Evolutionary conservation across 2,113 vertebrate genomes (phyloP), one percentile per base, ranked within the genome.

Genomic region (Etia nguti): DNA sequence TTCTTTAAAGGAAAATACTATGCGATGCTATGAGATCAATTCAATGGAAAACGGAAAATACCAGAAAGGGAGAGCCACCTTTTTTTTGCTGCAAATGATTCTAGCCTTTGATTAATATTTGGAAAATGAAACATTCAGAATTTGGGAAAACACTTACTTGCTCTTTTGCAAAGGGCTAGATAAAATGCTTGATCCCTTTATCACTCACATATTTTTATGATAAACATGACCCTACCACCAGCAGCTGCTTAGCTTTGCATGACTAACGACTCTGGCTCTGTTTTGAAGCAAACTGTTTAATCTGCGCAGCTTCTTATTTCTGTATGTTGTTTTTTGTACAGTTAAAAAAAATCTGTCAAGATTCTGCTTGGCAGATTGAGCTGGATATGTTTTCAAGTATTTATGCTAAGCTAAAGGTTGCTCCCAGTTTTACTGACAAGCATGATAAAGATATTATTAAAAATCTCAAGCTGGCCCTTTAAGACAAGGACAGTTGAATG

Each of bases 171-270:
- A 52, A 22, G 12, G 0, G 7, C 29, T 50, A 48, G 18, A 38
- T 26, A 9, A 81, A 75, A 12, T 31, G 10, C 43, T 75, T 10
- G 55, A 80, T 59, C 29, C 15, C 36, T 29, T 16, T 80, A n/a
- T 81, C 36, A 52, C 73, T 6, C 41, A n/a, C 38, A 46, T 20
- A 46, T 59, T 8, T 59, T 31, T 46, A 60, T 31, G 55, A 41
- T 59, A 46, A 48, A n/a, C 24, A 48, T 46, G 41, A 46, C 38
- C 0, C 18, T 34, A 52, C 54, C 24, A 31, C 22, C 16, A 20
- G 6, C 16, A 81, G 56, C 11, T 13, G 8, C 24, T n/a, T 0
- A 0, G 16, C 6, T 2, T 77, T 1, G 6, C 46, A 77, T 59
- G 13, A 29, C 13, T 29, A 29, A 29, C 12, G 11, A 57, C 12